Base-by-base conservation (phyloP, 2,797 vertebrate species). In the Mus minutoides region DNA sequence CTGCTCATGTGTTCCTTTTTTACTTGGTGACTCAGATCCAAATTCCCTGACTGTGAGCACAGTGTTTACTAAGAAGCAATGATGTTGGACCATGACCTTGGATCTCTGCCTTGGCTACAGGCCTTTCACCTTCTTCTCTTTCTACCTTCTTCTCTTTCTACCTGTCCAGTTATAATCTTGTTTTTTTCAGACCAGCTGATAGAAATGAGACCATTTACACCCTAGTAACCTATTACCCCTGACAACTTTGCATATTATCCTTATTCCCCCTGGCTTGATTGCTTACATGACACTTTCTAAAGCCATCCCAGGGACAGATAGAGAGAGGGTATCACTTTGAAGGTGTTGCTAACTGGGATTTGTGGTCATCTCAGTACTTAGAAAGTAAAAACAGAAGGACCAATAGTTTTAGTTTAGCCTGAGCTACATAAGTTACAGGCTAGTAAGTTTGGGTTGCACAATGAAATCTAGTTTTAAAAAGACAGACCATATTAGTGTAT, bases 161-260 rank as follows among this genome's bases (percentile, higher is more conserved):
- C 22, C 49, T 64, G 31, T 13, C 22, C 78, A 83, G 14, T 60
- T 77, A 76, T 40, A 31, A 67, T n/a, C 80, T 71, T 73, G n/a
- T 5, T 69, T 92, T 93, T 97, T 83, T n/a, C 78, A 40, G 73
- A 90, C 24, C 46, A 67, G 73, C 0, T 94, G 60, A 31, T 40
- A 58, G 83, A 73, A 71, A 80, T 16, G 52, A 56, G 67, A 43
- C 3, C n/a, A 7, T 43, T 87, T 71, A 86, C 0, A 0, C 34
- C 24, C n/a, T 29, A n/a, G 2, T 31, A 67, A 52, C 26, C 26
- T n/a, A 16, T 84, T 24, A 79, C 46, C 26, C 29, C 0, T 22
- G 56, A 40, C 14, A 69, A 24, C 17, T 62, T 78, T 52, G 29
- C 69, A 7, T 37, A n/a, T 40, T 26, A 37, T 52, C 1, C 49